Evolutionary conservation across 2,113 vertebrate genomes (phyloP).

Genomic region (Macroglossus sobrinus): DNA sequence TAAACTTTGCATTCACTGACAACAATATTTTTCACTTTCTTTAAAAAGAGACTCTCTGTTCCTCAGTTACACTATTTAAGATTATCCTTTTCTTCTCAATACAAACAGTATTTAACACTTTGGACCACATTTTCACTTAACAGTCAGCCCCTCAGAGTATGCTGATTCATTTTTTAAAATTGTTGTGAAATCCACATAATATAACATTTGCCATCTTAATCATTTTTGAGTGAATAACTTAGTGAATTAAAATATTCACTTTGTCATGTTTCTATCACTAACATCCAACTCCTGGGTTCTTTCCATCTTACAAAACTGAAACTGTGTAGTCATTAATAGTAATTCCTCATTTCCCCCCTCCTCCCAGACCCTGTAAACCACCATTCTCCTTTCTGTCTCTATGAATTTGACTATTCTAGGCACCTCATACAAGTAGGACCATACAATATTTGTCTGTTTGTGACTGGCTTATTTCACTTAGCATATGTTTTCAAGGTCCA

Average conservation of each 20-base stretch:
- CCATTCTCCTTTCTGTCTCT: not conserved
- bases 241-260: not conserved
- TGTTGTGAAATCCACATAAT: not conserved
- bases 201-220: not conserved
- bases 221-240: not conserved
- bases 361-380: not conserved
- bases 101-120: not conserved
- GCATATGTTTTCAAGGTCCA: not conserved
- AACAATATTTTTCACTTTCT: not conserved
- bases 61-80: not conserved
- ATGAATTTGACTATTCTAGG: not conserved
- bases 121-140: not conserved
- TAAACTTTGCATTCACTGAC: not conserved
- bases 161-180: not conserved
- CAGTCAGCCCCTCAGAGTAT: not conserved
- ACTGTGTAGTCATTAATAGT: not conserved
- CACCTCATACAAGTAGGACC: not conserved
- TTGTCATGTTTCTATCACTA: not conserved
- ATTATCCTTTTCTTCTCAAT: not conserved
- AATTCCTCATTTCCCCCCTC: not conserved
- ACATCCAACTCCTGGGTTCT: not conserved
- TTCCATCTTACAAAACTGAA: not conserved
- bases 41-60: not conserved
- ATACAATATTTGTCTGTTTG: not conserved
- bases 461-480: not conserved